Evolutionary conservation across 1,140 invertebrate genomes (phyloP).

Genomic region (Diabrotica undecimpunctata): DNA sequence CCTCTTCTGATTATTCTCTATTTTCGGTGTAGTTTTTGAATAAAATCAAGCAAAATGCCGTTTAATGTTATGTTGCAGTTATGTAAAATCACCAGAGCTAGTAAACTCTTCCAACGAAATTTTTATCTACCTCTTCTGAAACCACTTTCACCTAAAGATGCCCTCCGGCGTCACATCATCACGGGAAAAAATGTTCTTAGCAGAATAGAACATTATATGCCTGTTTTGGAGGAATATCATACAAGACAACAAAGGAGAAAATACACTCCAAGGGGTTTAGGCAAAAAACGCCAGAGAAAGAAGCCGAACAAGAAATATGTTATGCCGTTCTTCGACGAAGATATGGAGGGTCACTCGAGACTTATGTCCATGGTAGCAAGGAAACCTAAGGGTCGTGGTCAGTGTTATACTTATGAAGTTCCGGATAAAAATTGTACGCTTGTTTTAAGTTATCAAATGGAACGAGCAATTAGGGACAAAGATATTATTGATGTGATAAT

Average conservation of each 20-base stretch:
- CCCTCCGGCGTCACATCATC: slow-evolving; percentile 54
- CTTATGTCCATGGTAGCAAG: slow-evolving; percentile 58
- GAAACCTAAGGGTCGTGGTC: slow-evolving; percentile 41
- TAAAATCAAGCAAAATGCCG: slow-evolving; percentile 37
- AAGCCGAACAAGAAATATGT: slow-evolving; percentile 58
- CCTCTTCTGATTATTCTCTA: slow-evolving; percentile 24
- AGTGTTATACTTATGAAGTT: slow-evolving; percentile 58
- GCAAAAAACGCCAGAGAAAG: slow-evolving; percentile 62
- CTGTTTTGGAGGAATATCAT: slow-evolving; percentile 62
- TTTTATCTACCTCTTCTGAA: slow-evolving; percentile 79
- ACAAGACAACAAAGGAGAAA: slow-evolving; percentile 39
- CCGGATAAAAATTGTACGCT: slow-evolving; percentile 67
- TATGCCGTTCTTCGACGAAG: slow-evolving; percentile 66
- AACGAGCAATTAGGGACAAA: slow-evolving; percentile 71
- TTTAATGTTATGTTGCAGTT: slow-evolving; percentile 57
- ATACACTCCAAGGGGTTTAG: slow-evolving; percentile 47
- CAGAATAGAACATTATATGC: slow-evolving; percentile 64
- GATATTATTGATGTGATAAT: slow-evolving; percentile 73
- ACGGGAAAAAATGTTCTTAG: slow-evolving; percentile 49
- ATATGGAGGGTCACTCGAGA: slow-evolving; percentile 58
- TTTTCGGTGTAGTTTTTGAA: slow-evolving; percentile 1
- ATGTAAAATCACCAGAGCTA: slow-evolving; percentile 77
- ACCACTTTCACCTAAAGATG: slow-evolving; percentile 75
- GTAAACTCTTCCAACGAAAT: slow-evolving; percentile 73
- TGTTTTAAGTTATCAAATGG: slow-evolving; percentile 67